Evolutionary conservation across 2,113 vertebrate genomes (phyloP).

Genomic region (Megalops atlanticus): DNA sequence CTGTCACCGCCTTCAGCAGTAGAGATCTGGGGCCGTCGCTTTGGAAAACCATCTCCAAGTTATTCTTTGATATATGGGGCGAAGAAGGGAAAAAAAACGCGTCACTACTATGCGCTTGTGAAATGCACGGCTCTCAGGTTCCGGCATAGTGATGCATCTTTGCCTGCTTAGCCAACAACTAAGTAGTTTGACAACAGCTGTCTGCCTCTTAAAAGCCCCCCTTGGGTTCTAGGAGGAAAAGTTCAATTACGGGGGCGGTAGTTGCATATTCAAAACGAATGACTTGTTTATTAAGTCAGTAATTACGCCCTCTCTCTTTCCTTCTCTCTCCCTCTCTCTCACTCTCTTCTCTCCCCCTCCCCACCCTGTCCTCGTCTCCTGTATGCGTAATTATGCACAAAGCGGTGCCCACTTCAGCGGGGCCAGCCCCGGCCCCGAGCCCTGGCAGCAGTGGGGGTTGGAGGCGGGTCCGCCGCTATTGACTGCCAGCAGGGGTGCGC

Average conservation of each 20-base stretch:
- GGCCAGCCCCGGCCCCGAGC: not conserved
- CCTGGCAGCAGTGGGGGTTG: not conserved
- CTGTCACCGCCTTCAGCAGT: not conserved
- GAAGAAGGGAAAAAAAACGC: not conserved
- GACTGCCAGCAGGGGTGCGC: not conserved
- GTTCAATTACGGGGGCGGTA: slow-evolving; percentile 9
- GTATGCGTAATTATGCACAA: slow-evolving; percentile 8
- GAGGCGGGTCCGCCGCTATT: slow-evolving; percentile 19
- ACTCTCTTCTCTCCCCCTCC: not conserved
- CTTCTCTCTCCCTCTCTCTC: no score
- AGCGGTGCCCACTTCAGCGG: not conserved
- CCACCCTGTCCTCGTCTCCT: not conserved
- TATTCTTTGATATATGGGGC: not conserved
- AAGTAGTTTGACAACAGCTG: slow-evolving; percentile 6
- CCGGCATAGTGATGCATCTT: not conserved
- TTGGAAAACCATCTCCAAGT: not conserved
- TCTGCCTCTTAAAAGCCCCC: not conserved
- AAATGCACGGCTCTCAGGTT: not conserved
- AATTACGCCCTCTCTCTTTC: slow-evolving; percentile 14
- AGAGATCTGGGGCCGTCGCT: not conserved
- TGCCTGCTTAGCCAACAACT: not conserved
- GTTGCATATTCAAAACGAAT: not conserved
- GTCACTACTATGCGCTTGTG: not conserved
- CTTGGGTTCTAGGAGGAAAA: not conserved
- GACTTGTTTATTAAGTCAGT: not conserved